Conservation (phyloP, 2,888 invertebrate genomes). For the Fabriciana adippe region DNA sequence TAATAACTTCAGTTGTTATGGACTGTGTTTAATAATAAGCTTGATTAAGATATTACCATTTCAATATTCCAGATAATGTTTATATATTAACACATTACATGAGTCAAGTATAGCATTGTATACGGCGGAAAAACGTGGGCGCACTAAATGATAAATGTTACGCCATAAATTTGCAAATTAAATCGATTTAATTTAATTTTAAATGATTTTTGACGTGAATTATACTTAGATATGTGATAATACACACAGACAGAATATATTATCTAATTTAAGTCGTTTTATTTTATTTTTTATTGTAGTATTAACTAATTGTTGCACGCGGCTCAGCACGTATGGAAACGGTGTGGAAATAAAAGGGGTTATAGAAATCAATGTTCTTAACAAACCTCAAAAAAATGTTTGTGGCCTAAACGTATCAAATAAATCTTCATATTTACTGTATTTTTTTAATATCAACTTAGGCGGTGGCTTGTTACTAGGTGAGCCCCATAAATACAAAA, state of each 20-base stretch:
- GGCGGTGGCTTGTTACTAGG: too few species aligned
- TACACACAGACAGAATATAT: neutral
- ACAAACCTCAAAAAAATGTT: fast-evolving
- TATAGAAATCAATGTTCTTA: too few species aligned
- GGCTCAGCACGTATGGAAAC: too few species aligned
- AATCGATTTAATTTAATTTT: conserved; percentile 7
- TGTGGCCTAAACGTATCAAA: too few species aligned
- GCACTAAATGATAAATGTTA: conserved; percentile 23
- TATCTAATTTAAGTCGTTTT: too few species aligned
- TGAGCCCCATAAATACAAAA: too few species aligned
- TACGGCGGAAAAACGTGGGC: conserved; percentile 14
- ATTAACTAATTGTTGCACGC: too few species aligned
- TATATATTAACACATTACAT: conserved; percentile 22
- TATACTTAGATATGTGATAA: neutral
- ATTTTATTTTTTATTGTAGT: too few species aligned
- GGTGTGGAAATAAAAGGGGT: too few species aligned
- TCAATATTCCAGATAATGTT: conserved; percentile 18
- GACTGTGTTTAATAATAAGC: conserved; percentile 27
- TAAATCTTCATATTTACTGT: too few species aligned
- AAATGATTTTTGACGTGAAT: conserved; percentile 19
- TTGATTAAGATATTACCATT: conserved; percentile 32
- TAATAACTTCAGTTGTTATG: conserved; percentile 17
- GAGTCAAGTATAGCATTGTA: conserved; percentile 16
- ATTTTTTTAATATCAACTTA: too few species aligned
- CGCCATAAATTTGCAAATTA: conserved; percentile 22